Percentiles rank a stretch among this genome's conserved stretches.
Conservation (phyloP, 1,140 invertebrate genomes). For the Lineus longissimus region DNA sequence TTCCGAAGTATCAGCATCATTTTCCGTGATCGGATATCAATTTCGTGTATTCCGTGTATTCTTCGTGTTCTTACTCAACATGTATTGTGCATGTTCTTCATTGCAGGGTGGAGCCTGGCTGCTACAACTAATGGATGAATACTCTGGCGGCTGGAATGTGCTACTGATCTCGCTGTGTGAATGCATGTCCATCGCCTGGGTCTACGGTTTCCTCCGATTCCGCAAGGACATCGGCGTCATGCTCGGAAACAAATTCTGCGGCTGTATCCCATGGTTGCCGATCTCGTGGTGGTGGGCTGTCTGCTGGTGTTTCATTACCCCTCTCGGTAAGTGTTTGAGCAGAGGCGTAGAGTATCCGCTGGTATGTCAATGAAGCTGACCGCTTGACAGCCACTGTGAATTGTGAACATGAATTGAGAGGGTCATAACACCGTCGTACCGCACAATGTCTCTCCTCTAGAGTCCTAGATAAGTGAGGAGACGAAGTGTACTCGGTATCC, state of each 20-base stretch:
- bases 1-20: too few relatives aligned
- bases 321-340: slow-evolving; percentile 2
- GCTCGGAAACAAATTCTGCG: slow-evolving; percentile 29
- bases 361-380: too few relatives aligned
- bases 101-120: slow-evolving; percentile 69
- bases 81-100: neutral
- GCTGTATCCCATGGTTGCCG: slow-evolving; percentile 24
- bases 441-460: too few relatives aligned
- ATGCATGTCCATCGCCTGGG: slow-evolving; percentile 68
- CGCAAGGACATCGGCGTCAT: slow-evolving; percentile 34
- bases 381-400: too few relatives aligned
- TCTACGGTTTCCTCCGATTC: slow-evolving; percentile 58
- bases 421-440: too few relatives aligned
- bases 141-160: slow-evolving; percentile 78
- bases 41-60: too few relatives aligned
- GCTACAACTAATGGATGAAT: slow-evolving; percentile 77
- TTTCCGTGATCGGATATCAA: too few relatives aligned
- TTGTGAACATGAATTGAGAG: too few relatives aligned
- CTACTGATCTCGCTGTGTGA: slow-evolving; percentile 66
- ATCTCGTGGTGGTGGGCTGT: slow-evolving; percentile 33
- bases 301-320: slow-evolving; percentile 32
- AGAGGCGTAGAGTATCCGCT: too few relatives aligned
- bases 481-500: too few relatives aligned
- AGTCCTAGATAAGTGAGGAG: too few relatives aligned
- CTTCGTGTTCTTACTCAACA: too few relatives aligned